phyloP scores from a whole-genome alignment of 2,888 invertebrate genomes.

The Zhengitettix transpicula region DNA sequence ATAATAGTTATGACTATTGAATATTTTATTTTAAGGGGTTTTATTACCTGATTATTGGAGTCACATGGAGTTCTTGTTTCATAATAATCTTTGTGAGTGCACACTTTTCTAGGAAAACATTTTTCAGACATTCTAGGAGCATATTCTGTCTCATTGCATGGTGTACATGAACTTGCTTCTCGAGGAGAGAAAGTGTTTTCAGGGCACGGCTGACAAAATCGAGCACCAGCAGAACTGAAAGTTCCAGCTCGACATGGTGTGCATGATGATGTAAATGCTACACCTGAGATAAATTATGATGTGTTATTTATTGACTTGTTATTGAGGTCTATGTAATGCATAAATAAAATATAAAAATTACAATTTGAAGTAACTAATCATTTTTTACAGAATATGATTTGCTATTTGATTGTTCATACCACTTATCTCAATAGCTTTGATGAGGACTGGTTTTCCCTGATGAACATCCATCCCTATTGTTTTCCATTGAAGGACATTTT shows the following conservation, averaged over 20 bases:
- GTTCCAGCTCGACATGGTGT: slow-evolving; percentile 24
- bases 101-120: slow-evolving; percentile 29
- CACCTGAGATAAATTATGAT: slow-evolving; percentile 22
- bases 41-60: slow-evolving; percentile 23
- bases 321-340: too few relatives aligned
- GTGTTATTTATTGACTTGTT: background rate
- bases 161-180: slow-evolving; percentile 25
- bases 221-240: slow-evolving; percentile 25
- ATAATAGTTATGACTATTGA: background rate
- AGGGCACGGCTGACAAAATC: slow-evolving; percentile 28
- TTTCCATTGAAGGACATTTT: slow-evolving; percentile 36
- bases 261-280: slow-evolving; percentile 35
- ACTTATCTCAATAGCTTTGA: slow-evolving; percentile 26
- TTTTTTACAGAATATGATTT: background rate
- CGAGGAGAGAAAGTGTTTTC: slow-evolving; percentile 26
- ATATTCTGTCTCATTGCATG: slow-evolving; percentile 27
- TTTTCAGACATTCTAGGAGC: slow-evolving; percentile 25
- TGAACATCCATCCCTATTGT: slow-evolving; percentile 27
- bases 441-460: slow-evolving; percentile 25
- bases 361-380: background rate
- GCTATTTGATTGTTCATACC: slow-evolving; percentile 15
- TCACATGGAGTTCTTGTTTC: slow-evolving; percentile 31
- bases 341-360: background rate
- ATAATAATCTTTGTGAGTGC: slow-evolving; percentile 32
- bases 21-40: background rate